A percentile compares a stretch with the other conserved stretches of the same genome.
These are phyloP conservation scores for Zonitis immaculata DNA, from an alignment of 2,888 invertebrate species.

Conservation along the genomic window DNA sequence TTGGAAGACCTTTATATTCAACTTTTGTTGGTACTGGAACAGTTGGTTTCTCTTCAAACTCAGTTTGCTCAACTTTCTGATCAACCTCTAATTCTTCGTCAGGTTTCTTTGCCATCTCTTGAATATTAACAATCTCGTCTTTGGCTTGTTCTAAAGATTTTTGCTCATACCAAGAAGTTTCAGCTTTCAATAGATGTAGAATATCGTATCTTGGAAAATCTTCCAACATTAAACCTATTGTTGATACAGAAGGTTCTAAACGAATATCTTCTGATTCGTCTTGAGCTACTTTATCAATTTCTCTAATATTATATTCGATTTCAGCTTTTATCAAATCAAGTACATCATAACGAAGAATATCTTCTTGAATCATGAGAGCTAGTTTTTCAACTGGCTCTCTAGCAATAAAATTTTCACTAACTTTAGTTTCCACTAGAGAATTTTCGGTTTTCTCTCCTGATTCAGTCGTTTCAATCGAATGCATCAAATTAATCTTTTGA, in stretches of 20 bases:
- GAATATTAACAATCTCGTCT: not conserved
- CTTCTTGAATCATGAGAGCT: not conserved
- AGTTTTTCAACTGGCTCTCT: not conserved
- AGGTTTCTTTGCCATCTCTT: not conserved
- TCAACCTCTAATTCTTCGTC: too few species aligned
- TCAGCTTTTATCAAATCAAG: not conserved
- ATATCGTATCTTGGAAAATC: constrained; percentile 6
- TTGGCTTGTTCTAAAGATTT: not conserved
- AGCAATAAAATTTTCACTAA: not conserved
- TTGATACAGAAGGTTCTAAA: not conserved
- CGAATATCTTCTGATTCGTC: constrained; percentile 16
- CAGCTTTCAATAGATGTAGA: constrained; percentile 4
- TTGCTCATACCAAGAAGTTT: constrained; percentile 6
- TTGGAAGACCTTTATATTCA: constrained; percentile 29
- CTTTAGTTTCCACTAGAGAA: not conserved
- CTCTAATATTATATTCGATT: constrained; percentile 3
- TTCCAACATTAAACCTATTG: not conserved
- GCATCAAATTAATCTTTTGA: not conserved
- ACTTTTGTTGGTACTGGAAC: not conserved
- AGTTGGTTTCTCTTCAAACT: not conserved
- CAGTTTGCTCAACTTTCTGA: constrained; percentile 2
- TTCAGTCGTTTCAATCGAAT: not conserved
- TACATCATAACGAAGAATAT: constrained; percentile 2
- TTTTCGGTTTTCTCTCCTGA: constrained; percentile 2
- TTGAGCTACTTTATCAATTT: constrained; percentile 17